Base-by-base conservation (phyloP, 1,140 invertebrate species). In the Drosophila ercepeae region DNA sequence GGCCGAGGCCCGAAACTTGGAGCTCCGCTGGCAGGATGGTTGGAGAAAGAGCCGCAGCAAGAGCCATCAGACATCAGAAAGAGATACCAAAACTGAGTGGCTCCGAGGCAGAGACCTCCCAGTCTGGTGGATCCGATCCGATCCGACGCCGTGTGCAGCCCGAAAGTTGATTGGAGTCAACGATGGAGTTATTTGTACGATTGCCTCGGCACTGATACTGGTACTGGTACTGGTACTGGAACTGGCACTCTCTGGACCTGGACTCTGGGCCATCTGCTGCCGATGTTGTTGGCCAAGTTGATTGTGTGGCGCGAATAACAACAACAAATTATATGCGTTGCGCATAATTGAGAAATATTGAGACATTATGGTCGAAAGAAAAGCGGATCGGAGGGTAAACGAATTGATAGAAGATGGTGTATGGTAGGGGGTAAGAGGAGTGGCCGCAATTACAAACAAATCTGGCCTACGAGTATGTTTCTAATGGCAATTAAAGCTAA, bases 101-200 rank as follows among this genome's bases (percentile, higher is more conserved):
- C 67, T 70, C 29, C 67, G 39, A 63, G 74, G 69, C 61, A 55
- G 59, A 75, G 79, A 84, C 81, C 81, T 88, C 81, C 81, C 81
- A 84, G 81, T 73, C 75, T 46, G 76, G 49, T 48, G 52, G 61
- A 49, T 60, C 14, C 39, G 68, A 49, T 60, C 49, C 55, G 39
- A 55, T 41, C 51, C 36, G 71, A 64, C 59, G 54, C 55, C 55
- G 60, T 64, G 60, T 70, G 59, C 63, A 60, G 69, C 51, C 61
- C 58, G 71, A 63, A 71, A 88, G 82, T 88, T 88, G 82, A 88
- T 88, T 88, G 82, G 82, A 88, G 82, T 88, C 82, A 88, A 88
- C 82, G 82, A 88, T 88, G 82, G 82, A 88, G 82, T 88, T 88
- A 88, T 88, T 88, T 88, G 82, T 88, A 88, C 82, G 74, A 78